Evolutionary conservation across 2,888 invertebrate genomes (phyloP).

Genomic region (Protophormia terraenovae): DNA sequence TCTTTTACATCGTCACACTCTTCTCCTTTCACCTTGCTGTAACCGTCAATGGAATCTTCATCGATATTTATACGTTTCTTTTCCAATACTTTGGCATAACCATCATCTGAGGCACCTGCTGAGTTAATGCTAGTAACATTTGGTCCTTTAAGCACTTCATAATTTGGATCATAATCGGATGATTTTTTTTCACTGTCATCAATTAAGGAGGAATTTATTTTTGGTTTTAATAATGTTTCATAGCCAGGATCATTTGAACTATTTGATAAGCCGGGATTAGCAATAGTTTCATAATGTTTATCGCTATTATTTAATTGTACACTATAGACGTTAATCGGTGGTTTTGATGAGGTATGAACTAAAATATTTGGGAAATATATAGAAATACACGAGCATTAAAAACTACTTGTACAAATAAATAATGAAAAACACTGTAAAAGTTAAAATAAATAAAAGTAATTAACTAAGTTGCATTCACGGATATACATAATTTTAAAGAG

Average conservation of each 20-base stretch:
- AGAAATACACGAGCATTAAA: background rate
- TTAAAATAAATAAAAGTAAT: background rate
- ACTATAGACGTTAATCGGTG: conserved; percentile 64
- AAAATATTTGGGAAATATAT: conserved; percentile 31
- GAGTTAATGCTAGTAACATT: conserved; percentile 56
- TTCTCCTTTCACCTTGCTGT: conserved; percentile 76
- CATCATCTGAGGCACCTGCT: conserved; percentile 79
- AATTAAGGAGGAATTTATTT: conserved; percentile 66
- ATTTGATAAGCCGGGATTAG: conserved; percentile 77
- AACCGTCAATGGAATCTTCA: conserved; percentile 73
- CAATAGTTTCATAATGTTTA: conserved; percentile 78
- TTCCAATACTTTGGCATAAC: conserved; percentile 80
- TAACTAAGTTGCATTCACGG: background rate
- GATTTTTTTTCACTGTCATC: conserved; percentile 78
- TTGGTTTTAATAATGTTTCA: conserved; percentile 83
- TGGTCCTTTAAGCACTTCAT: conserved; percentile 86
- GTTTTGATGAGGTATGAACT: conserved; percentile 66
- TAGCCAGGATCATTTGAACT: conserved; percentile 88
- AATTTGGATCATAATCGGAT: conserved; percentile 89
- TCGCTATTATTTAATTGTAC: conserved; percentile 69
- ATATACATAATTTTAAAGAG: background rate
- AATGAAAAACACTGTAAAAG: background rate
- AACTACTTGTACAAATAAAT: background rate
- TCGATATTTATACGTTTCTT: conserved; percentile 73
- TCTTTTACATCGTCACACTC: conserved; percentile 69